Conservation (phyloP, 2,888 invertebrate genomes). For the Lottia gigantea region DNA sequence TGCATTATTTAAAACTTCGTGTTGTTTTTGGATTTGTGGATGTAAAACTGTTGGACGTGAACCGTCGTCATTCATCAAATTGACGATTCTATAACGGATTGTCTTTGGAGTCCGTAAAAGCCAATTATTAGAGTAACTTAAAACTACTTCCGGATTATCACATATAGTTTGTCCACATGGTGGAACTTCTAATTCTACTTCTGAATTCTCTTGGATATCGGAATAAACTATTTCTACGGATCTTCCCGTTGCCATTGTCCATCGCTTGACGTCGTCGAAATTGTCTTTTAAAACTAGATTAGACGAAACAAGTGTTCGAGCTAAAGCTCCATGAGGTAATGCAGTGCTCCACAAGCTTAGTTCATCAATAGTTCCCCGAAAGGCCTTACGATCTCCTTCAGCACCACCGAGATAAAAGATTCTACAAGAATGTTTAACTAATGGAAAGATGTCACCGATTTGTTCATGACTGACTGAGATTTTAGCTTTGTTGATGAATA, state of each 20-base stretch:
- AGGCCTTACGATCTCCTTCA: constrained; percentile 30
- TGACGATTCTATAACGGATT: constrained; percentile 54
- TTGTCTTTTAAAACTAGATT: constrained; percentile 32
- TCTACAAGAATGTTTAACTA: constrained; percentile 37
- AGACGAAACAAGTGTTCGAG: constrained; percentile 32
- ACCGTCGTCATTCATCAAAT: constrained; percentile 55
- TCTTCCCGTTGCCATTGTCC: constrained; percentile 30
- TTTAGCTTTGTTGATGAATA: constrained; percentile 54
- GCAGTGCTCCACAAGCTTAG: constrained; percentile 44
- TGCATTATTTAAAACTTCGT: constrained; percentile 45
- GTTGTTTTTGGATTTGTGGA: constrained; percentile 51
- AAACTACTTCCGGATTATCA: constrained; percentile 57
- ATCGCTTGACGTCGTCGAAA: constrained; percentile 39
- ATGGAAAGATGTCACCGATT: constrained; percentile 41
- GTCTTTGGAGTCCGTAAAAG: constrained; percentile 43
- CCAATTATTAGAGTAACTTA: constrained; percentile 42
- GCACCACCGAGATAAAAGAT: constrained; percentile 49
- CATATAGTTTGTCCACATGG: constrained; percentile 61
- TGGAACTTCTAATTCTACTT: constrained; percentile 45
- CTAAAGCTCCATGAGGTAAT: constrained; percentile 45
- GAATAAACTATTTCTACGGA: constrained; percentile 33
- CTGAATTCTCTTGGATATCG: constrained; percentile 34
- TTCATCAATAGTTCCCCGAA: constrained; percentile 50
- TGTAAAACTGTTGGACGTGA: constrained; percentile 47
- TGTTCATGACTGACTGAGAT: constrained; percentile 42